Conservation (phyloP, 2,888 invertebrate genomes). For the Euplagia quadripunctaria region DNA sequence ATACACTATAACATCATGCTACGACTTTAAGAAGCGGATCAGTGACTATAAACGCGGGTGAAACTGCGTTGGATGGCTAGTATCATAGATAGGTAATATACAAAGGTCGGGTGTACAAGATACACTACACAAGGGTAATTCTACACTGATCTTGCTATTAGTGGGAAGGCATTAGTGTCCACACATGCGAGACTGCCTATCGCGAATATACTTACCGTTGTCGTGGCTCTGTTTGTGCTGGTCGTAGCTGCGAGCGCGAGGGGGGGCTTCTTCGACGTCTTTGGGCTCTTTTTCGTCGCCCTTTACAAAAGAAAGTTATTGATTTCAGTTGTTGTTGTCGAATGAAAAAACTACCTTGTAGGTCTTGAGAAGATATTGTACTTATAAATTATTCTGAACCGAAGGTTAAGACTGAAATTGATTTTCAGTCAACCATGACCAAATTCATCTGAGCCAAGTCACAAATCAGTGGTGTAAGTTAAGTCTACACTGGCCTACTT, state of each 20-base stretch:
- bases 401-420: no score
- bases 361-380: no score
- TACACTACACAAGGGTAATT: constrained; percentile 26
- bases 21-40: no score
- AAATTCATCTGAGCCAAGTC: no score
- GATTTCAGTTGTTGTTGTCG: background rate
- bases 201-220: constrained; percentile 70
- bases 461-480: no score
- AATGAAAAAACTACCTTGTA: no score
- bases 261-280: constrained; percentile 74
- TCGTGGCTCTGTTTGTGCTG: constrained; percentile 82
- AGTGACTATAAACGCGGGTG: no score
- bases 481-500: no score
- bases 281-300: constrained; percentile 77
- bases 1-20: no score
- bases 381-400: no score
- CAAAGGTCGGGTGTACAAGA: constrained; percentile 28
- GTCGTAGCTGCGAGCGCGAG: constrained; percentile 84
- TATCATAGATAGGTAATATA: constrained; percentile 19
- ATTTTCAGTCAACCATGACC: no score
- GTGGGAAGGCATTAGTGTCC: constrained; percentile 41
- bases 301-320: constrained; percentile 48
- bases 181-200: constrained; percentile 35
- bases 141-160: constrained; percentile 39
- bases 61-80: no score